Base-by-base conservation (phyloP, 2,797 vertebrate species). In the Gymnothorax reevesii region DNA sequence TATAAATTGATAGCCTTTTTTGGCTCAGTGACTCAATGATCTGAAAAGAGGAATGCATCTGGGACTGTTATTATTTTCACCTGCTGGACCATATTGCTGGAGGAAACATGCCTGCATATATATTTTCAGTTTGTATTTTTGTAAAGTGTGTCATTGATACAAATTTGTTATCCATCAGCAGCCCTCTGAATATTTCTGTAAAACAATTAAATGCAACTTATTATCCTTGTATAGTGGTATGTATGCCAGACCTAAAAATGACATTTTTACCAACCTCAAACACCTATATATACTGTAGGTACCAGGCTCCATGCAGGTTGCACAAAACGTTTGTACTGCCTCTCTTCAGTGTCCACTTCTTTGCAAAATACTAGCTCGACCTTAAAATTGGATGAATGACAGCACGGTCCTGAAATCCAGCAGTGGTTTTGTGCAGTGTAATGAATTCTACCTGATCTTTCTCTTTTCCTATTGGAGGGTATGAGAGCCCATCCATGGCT, bases 391-490 rank as follows among this genome's bases (percentile, higher is more conserved):
- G 7, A 54, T 71, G 15, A 62, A 42, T 8, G 57, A 55, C 57
- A 77, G 60, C 83, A 84, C 42, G 82, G 71, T 80, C 77, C 71
- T 85, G 85, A 71, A 89, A 85, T 17, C 79, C 55, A 84, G 57
- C 54, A 75, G 66, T 22, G 42, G 25, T 42, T 20, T 57, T 20
- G 79, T 54, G 77, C 73, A 64, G 55, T 77, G 33, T 22, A 7
- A 4, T 80, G 52, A n/a, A 6, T 64, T 85, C 42, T 52, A 20
- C 2, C 2, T 17, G 64, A 33, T 89, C 87, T n/a, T 83, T 82
- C 64, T 62, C 83, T 87, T 33, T 83, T 55, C 83, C 60, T 89
- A 27, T 85, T 73, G 73, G 57, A 82, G 42, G 25, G 59, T 62
- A 83, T 79, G 79, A 87, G 9, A 55, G 55, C 71, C 77, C 83